Conservation (phyloP, 2,888 invertebrate species). For the Uloborus plumipes region DNA sequence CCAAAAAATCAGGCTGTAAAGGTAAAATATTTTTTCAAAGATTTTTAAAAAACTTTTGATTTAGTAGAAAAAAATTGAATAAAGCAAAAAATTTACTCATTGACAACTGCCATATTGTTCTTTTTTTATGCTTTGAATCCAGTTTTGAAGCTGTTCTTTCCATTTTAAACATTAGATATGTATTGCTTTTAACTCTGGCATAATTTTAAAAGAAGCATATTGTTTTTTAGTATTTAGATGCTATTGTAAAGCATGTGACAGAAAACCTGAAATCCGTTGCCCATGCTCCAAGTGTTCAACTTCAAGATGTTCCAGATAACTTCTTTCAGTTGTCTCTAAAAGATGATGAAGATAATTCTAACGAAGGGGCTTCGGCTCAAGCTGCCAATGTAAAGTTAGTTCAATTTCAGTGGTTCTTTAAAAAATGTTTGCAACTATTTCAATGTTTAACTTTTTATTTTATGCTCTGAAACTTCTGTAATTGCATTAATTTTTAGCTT, state of each 20-base stretch:
- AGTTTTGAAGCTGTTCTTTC: too few species aligned
- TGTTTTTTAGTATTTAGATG: slow-evolving; percentile 81
- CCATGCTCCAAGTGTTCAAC: slow-evolving; percentile 81
- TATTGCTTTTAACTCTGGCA: neutral
- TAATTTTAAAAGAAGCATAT: neutral
- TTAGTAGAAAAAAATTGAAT: too few species aligned
- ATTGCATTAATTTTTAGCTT: too few species aligned
- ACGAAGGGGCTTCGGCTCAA: slow-evolving; percentile 80
- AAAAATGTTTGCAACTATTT: neutral
- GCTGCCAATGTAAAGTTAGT: slow-evolving; percentile 76
- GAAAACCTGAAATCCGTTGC: slow-evolving; percentile 73
- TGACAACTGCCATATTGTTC: too few species aligned
- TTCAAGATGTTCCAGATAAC: slow-evolving; percentile 94
- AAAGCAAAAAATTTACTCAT: too few species aligned
- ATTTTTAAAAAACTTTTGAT: too few species aligned
- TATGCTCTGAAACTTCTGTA: too few species aligned
- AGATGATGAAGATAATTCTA: slow-evolving; percentile 82
- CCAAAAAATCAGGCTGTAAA: too few species aligned
- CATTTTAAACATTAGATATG: too few species aligned
- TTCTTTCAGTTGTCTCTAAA: slow-evolving; percentile 78
- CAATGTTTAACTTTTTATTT: too few species aligned
- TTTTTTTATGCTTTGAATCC: too few species aligned
- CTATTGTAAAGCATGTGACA: slow-evolving; percentile 83
- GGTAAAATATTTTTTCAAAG: too few species aligned
- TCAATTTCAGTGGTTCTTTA: neutral